Conservation (phyloP, 1,140 invertebrate genomes). For the Platyura marginata region DNA sequence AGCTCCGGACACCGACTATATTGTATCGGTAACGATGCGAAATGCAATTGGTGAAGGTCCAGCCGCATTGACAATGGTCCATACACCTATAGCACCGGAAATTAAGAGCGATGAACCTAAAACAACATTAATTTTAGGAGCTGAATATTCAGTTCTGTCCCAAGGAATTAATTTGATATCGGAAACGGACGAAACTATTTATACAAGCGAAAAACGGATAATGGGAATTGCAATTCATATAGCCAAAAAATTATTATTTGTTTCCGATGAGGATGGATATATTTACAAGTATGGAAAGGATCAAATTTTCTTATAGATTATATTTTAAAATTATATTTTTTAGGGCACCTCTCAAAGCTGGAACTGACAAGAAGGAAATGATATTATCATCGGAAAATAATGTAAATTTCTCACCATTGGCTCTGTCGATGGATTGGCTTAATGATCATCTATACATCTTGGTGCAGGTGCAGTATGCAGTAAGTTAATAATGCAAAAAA, state of each 20-base stretch:
- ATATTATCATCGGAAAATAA: conserved; percentile 8
- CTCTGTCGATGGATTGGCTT: conserved; percentile 73
- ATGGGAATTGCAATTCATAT: conserved; percentile 55
- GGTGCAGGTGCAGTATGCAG: conserved; percentile 26
- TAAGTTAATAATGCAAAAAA: too few relatives aligned
- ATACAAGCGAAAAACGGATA: conserved; percentile 7
- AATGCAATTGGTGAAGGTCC: conserved; percentile 69
- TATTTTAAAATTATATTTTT: too few relatives aligned
- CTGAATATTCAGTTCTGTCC: conserved; percentile 43
- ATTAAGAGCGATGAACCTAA: conserved; percentile 30
- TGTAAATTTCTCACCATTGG: conserved; percentile 28
- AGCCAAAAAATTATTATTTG: conserved; percentile 44
- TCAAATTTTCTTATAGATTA: too few relatives aligned
- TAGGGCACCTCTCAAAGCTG: conserved; percentile 22
- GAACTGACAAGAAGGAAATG: conserved; percentile 12
- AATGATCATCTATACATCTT: conserved; percentile 65
- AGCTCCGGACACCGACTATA: conserved; percentile 52
- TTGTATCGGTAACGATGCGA: conserved; percentile 54
- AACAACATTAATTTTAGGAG: conserved; percentile 50
- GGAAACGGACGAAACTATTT: conserved; percentile 23
- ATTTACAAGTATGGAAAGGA: conserved; percentile 25
- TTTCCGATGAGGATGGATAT: conserved; percentile 47
- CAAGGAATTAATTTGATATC: conserved; percentile 45
- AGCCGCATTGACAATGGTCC: conserved; percentile 34
- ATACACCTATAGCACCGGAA: conserved; percentile 41